These are phyloP conservation scores for Drosophila eohydei DNA, from an alignment of 2,888 invertebrate genomes.

Conservation along the genomic window DNA sequence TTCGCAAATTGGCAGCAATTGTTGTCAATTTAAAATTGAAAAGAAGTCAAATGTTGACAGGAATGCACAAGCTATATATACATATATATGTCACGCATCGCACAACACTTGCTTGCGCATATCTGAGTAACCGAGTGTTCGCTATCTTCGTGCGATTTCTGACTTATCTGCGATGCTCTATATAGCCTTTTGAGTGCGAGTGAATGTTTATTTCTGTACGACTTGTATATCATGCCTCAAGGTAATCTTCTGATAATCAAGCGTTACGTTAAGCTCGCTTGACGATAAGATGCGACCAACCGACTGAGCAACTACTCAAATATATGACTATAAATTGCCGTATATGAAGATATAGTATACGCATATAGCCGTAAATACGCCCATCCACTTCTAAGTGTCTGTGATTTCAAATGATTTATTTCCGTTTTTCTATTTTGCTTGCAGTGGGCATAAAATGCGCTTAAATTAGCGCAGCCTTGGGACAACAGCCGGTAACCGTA, in stretches of 20 bases:
- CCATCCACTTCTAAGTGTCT: slow-evolving; percentile 23
- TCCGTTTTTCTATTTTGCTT: slow-evolving; percentile 3
- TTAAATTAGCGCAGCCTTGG: slow-evolving; percentile 14
- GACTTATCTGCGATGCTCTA: slow-evolving; percentile 70
- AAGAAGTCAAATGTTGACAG: slow-evolving; percentile 71
- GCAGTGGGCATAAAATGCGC: slow-evolving; percentile 42
- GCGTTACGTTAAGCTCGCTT: slow-evolving; percentile 41
- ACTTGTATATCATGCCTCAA: slow-evolving; percentile 63
- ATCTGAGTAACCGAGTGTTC: slow-evolving; percentile 5
- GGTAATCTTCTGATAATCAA: slow-evolving; percentile 71
- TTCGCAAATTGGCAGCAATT: slow-evolving; percentile 73
- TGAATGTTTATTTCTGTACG: slow-evolving; percentile 11
- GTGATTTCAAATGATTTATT: slow-evolving; percentile 41
- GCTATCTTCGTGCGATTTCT: slow-evolving; percentile 58
- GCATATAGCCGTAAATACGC: slow-evolving; percentile 8
- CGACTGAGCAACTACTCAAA: slow-evolving; percentile 4
- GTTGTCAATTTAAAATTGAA: slow-evolving; percentile 83
- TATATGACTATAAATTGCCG: slow-evolving; percentile 34
- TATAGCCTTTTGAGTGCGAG: slow-evolving; percentile 32
- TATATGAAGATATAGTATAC: slow-evolving; percentile 7
- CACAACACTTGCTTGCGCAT: slow-evolving; percentile 5
- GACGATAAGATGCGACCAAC: slow-evolving; percentile 34
- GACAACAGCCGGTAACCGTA: background rate
- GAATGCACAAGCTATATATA: slow-evolving; percentile 34
- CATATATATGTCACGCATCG: slow-evolving; percentile 11